A percentile compares a stretch with the other conserved stretches of the same genome.
phyloP scores from a whole-genome alignment of 2,797 vertebrate genomes.

The Halcyon smyrnensis region DNA sequence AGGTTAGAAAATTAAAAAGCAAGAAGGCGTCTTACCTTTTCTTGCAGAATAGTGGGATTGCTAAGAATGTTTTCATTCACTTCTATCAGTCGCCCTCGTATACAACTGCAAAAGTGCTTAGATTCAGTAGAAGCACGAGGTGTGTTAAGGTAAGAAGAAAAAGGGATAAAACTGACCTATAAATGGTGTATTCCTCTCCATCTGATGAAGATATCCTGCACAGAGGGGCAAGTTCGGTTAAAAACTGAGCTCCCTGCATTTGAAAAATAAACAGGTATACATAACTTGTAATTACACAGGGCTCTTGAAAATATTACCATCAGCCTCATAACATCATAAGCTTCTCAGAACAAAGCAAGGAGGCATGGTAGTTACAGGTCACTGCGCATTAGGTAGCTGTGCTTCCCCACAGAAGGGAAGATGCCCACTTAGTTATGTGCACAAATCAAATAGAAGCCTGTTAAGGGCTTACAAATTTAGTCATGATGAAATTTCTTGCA shows the following conservation, averaged over 20 bases:
- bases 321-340: background rate
- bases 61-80: conserved; percentile 94
- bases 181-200: conserved; percentile 92
- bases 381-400: background rate
- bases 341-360: background rate
- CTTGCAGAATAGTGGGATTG: conserved; percentile 86
- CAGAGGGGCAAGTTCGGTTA: conserved; percentile 94
- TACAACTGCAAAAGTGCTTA: conserved; percentile 83
- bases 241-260: conserved; percentile 92
- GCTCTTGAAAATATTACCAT: background rate
- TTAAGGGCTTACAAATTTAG: background rate
- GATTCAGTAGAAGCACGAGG: background rate
- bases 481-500: background rate
- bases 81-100: conserved; percentile 94
- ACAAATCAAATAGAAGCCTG: background rate
- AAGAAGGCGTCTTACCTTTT: conserved; percentile 85
- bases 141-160: background rate
- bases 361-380: background rate
- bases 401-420: background rate
- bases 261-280: background rate
- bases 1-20: background rate
- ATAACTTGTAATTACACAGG: background rate
- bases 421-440: background rate
- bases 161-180: conserved; percentile 83
- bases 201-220: conserved; percentile 93